phyloP scores from a whole-genome alignment of 1,140 invertebrate species.

The Pseudomyrmex sp. region DNA sequence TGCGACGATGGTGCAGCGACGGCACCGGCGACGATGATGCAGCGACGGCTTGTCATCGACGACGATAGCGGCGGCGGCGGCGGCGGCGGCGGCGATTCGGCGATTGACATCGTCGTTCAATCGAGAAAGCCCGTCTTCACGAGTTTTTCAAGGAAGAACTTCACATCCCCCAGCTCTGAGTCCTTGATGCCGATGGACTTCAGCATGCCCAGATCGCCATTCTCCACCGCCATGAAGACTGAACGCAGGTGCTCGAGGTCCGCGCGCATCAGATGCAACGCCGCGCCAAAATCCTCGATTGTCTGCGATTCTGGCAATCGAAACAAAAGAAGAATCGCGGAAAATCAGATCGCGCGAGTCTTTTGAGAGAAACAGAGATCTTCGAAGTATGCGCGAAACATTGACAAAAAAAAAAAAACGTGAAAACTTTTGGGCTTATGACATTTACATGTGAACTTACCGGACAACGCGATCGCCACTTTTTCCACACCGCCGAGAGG shows the following conservation, averaged over 20 bases:
- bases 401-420: too few relatives aligned
- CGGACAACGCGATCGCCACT: conserved; percentile 97
- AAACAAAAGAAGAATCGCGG: conserved; percentile 23
- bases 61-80: background rate
- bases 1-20: background rate
- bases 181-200: conserved; percentile 98
- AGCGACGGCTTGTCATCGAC: background rate
- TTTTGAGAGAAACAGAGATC: background rate
- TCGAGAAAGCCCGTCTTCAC: conserved; percentile 98
- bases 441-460: conserved; percentile 84
- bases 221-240: conserved; percentile 98
- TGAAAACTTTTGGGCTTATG: too few relatives aligned
- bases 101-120: conserved; percentile 85
- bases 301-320: conserved; percentile 95
- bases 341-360: background rate
- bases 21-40: background rate
- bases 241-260: conserved; percentile 96
- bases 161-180: conserved; percentile 97
- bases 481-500: conserved; percentile 96
- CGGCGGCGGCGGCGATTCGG: background rate
- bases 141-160: conserved; percentile 98
- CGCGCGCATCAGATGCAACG: conserved; percentile 93
- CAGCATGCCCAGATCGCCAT: conserved; percentile 96
- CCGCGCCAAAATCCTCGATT: conserved; percentile 96
- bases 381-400: too few relatives aligned